These are phyloP conservation scores for Campopleginae sp. DNA, from an alignment of 2,888 invertebrate species.

Conservation along the genomic window DNA sequence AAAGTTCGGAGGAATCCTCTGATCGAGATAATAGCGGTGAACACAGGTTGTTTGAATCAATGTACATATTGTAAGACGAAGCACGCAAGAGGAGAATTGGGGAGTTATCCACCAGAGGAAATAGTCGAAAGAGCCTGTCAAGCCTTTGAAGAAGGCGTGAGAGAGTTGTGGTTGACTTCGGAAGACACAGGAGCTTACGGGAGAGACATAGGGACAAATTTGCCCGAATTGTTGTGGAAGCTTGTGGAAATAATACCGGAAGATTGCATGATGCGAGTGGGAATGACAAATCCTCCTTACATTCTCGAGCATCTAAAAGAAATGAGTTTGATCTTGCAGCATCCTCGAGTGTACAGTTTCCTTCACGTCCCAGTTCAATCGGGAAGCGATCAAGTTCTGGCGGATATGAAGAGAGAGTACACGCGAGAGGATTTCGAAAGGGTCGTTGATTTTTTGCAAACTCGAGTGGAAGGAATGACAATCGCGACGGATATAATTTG, in stretches of 20 bases:
- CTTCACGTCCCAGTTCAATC: constrained; percentile 99
- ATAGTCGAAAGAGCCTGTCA: constrained; percentile 94
- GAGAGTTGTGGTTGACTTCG: constrained; percentile 98
- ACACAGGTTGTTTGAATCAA: constrained; percentile 98
- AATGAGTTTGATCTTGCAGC: constrained; percentile 93
- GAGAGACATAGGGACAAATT: constrained; percentile 94
- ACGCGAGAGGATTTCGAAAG: constrained; percentile 93
- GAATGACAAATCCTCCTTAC: constrained; percentile 99
- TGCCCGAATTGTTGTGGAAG: constrained; percentile 94
- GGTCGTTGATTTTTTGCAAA: constrained; percentile 93
- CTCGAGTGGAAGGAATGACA: constrained; percentile 94
- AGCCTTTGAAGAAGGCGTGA: constrained; percentile 96
- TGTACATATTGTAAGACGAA: constrained; percentile 99
- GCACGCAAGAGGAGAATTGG: constrained; percentile 98
- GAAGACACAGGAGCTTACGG: constrained; percentile 99
- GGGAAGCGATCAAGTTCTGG: constrained; percentile 96
- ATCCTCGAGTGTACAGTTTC: constrained; percentile 97
- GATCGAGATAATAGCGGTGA: constrained; percentile 98
- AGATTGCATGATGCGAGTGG: constrained; percentile 93
- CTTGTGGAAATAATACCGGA: constrained; percentile 92
- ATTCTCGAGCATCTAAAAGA: constrained; percentile 97
- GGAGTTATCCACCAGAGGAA: constrained; percentile 95
- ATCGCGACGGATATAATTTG: constrained; percentile 99
- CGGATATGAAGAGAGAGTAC: constrained; percentile 99
- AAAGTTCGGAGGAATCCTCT: constrained; percentile 98